Evolutionary conservation across 2,113 vertebrate genomes (phyloP).

Genomic region (Poecilia latipinna): DNA sequence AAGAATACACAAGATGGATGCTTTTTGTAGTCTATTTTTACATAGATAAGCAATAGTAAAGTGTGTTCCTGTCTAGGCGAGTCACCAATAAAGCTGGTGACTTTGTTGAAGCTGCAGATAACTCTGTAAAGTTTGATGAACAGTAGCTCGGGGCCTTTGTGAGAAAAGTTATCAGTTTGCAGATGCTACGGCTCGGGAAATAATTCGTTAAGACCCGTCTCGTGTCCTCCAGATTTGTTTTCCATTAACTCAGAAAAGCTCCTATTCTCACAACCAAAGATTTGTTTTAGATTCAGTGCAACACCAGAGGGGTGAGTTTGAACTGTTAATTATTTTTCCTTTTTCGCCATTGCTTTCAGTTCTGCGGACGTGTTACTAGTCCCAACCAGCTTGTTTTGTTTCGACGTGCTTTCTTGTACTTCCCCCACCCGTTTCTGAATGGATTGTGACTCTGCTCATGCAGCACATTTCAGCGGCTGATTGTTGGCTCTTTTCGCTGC

Average conservation of each 20-base stretch:
- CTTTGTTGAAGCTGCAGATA: conserved; percentile 51
- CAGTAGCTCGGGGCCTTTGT: conserved; percentile 18
- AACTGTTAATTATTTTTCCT: neutral
- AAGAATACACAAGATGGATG: conserved; percentile 41
- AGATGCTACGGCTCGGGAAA: conserved; percentile 21
- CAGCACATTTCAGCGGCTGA: conserved; percentile 1
- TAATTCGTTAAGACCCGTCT: neutral
- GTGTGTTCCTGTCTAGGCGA: conserved; percentile 31
- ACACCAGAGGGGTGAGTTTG: neutral
- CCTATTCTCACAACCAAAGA: neutral
- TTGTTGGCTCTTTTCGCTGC: neutral
- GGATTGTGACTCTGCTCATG: neutral
- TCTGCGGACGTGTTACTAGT: neutral
- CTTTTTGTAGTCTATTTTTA: conserved; percentile 15
- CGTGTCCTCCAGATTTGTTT: neutral
- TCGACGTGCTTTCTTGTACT: too few species aligned
- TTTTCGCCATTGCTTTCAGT: neutral
- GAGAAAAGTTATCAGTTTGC: conserved; percentile 45
- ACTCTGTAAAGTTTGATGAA: conserved; percentile 47
- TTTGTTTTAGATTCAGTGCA: neutral
- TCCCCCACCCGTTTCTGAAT: neutral
- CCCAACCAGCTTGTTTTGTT: neutral
- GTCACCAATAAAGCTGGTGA: conserved; percentile 50
- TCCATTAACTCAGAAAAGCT: neutral
- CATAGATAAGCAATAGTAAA: conserved; percentile 34